A percentile compares a stretch with the other conserved stretches of the same genome.
phyloP scores from a whole-genome alignment of 1,140 invertebrate species.

The Eriosoma lanigerum region DNA sequence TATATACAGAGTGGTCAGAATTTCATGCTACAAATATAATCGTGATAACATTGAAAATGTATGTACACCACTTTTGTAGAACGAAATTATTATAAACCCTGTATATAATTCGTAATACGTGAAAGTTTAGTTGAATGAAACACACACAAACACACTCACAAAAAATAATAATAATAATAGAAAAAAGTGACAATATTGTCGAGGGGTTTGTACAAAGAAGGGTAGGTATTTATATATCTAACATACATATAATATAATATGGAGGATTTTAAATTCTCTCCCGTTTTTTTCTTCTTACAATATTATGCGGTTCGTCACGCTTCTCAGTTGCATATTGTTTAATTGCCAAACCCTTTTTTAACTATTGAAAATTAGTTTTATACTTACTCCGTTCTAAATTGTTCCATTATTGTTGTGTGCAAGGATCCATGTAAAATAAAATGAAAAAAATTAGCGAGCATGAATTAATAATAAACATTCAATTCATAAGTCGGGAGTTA shows the following conservation, averaged over 20 bases:
- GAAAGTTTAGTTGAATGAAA: conserved; percentile 7
- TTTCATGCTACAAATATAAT: too few relatives aligned
- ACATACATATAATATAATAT: not conserved
- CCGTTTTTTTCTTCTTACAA: conserved; percentile 12
- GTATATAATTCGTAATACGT: not conserved
- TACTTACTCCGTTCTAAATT: conserved; percentile 45
- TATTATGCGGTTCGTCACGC: conserved; percentile 47
- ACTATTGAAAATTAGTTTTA: conserved; percentile 38
- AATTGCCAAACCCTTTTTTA: conserved; percentile 25
- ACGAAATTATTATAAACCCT: too few relatives aligned
- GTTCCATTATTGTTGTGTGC: conserved; percentile 12
- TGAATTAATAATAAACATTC: conserved; percentile 15
- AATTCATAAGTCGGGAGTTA: not conserved
- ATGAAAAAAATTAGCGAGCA: not conserved
- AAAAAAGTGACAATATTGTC: conserved; percentile 36
- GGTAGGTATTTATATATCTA: conserved; percentile 3
- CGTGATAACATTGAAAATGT: too few relatives aligned
- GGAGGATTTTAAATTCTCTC: conserved; percentile 22
- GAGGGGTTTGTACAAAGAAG: conserved; percentile 19
- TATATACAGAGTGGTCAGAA: too few relatives aligned
- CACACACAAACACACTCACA: not conserved
- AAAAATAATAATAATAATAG: not conserved
- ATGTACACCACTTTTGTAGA: too few relatives aligned
- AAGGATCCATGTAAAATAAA: conserved; percentile 33
- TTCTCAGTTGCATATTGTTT: conserved; percentile 23